Conservation (phyloP, 2,797 vertebrate species). For the Brotula barbata region DNA sequence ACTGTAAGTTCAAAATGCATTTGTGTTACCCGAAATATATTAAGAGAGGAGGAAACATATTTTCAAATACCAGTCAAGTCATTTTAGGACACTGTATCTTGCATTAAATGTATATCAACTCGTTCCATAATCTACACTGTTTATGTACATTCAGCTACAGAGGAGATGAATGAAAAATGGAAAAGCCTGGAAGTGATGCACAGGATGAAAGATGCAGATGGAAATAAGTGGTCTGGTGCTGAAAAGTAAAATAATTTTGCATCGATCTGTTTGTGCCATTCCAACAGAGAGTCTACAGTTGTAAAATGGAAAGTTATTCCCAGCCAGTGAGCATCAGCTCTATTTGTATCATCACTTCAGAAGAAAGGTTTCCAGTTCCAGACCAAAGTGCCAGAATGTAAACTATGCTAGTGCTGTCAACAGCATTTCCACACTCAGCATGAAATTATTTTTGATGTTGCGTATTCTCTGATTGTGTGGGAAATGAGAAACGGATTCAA, state of each 20-base stretch:
- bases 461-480: background rate
- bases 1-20: too few relatives aligned
- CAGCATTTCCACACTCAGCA: slow-evolving; percentile 6
- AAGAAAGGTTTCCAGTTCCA: slow-evolving; percentile 11
- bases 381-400: slow-evolving; percentile 2
- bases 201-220: slow-evolving; percentile 20
- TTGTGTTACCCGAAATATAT: too few relatives aligned
- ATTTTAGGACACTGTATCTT: background rate
- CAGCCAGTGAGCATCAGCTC: slow-evolving; percentile 17
- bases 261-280: slow-evolving; percentile 64
- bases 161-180: slow-evolving; percentile 7
- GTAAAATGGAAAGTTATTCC: slow-evolving; percentile 49
- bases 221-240: slow-evolving; percentile 30
- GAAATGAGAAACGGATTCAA: too few relatives aligned
- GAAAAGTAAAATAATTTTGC: slow-evolving; percentile 35
- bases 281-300: slow-evolving; percentile 7
- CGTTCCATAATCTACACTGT: too few relatives aligned
- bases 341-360: background rate
- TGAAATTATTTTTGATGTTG: slow-evolving; percentile 8
- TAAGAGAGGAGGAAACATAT: background rate
- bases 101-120: too few relatives aligned
- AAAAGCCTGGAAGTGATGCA: slow-evolving; percentile 9
- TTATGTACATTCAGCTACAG: background rate
- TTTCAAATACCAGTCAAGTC: slow-evolving; percentile 8
- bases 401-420: slow-evolving; percentile 18